These are phyloP conservation scores for Eledone cirrhosa DNA, from an alignment of 2,888 invertebrate species.

Conservation along the genomic window DNA sequence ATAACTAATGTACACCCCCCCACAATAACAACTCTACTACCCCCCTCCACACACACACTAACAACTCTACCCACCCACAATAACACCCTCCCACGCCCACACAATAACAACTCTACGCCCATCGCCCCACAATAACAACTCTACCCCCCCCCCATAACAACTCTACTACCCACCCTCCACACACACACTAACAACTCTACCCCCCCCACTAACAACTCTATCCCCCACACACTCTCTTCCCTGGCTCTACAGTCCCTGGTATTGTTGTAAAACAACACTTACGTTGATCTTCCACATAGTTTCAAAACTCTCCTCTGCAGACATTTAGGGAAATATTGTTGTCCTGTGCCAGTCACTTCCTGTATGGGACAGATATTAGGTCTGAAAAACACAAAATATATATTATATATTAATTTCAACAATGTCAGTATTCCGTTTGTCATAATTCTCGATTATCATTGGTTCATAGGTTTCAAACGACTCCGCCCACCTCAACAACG, in stretches of 20 bases:
- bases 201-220: not conserved
- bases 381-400: slow-evolving; percentile 40
- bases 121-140: too few species aligned
- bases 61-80: not conserved
- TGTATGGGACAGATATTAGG: slow-evolving; percentile 60
- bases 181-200: not conserved
- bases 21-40: not conserved
- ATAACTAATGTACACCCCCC: not conserved
- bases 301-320: slow-evolving; percentile 45
- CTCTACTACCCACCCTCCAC: too few species aligned
- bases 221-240: not conserved
- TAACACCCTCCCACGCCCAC: not conserved
- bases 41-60: not conserved
- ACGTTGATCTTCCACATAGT: slow-evolving; percentile 57
- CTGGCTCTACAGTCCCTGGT: not conserved
- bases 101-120: not conserved
- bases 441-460: too few species aligned
- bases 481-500: too few species aligned
- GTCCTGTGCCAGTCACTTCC: slow-evolving; percentile 49
- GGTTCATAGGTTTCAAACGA: too few species aligned
- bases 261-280: slow-evolving; percentile 32
- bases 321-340: slow-evolving; percentile 54
- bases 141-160: too few species aligned
- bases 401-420: too few species aligned
- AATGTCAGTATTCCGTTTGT: too few species aligned